Conservation (phyloP, 1,140 invertebrate genomes). For the Habropoda laboriosa region DNA sequence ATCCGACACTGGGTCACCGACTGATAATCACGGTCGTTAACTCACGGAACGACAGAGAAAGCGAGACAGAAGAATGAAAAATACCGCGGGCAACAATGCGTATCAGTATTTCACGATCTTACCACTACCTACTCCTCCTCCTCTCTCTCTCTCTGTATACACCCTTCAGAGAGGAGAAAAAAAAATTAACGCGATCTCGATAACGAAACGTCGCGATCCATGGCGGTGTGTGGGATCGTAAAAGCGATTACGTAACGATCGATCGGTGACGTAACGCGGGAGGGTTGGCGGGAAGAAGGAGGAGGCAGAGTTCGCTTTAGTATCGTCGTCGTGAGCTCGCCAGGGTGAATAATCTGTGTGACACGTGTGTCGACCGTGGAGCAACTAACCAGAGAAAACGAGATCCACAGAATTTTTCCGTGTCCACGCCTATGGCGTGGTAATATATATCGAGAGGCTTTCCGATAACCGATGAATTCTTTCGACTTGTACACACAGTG, state of each 20-base stretch:
- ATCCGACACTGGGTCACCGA: constrained; percentile 70
- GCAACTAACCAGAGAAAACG: too few species aligned
- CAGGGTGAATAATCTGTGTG: constrained; percentile 46
- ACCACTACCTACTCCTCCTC: too few species aligned
- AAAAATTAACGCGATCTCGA: constrained; percentile 1
- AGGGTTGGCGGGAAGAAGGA: constrained; percentile 1
- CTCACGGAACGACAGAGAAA: constrained; percentile 21
- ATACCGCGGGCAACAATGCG: neutral
- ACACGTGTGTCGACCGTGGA: constrained; percentile 31
- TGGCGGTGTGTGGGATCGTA: neutral
- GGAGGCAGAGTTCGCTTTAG: neutral
- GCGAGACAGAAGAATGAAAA: constrained; percentile 2
- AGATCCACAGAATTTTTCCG: constrained; percentile 45
- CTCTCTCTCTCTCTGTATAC: neutral
- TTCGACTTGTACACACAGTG: constrained; percentile 55
- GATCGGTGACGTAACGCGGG: neutral
- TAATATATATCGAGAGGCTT: constrained; percentile 35
- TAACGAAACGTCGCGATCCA: neutral
- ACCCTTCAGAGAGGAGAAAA: too few species aligned
- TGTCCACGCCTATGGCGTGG: constrained; percentile 1
- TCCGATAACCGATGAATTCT: constrained; percentile 68
- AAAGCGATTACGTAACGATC: constrained; percentile 33
- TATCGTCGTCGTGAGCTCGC: too few species aligned
- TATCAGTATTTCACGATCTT: neutral
- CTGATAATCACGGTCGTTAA: constrained; percentile 68